phyloP scores from a whole-genome alignment of 64 coral and sea anemone species.

The Actinia equina region DNA sequence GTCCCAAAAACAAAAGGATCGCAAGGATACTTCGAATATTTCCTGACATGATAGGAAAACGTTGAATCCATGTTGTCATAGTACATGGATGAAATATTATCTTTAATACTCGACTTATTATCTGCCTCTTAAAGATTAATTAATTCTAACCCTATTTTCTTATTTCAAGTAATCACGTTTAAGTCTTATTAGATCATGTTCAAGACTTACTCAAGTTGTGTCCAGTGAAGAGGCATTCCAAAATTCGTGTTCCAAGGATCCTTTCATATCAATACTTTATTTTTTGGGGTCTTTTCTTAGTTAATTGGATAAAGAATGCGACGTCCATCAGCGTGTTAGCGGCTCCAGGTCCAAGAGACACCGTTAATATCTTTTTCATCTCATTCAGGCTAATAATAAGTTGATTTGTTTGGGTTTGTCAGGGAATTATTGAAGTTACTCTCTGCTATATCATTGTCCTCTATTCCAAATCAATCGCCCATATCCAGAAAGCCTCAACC shows the following conservation, averaged over 20 bases:
- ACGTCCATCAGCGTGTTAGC: background rate
- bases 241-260: background rate
- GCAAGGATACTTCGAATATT: conserved; percentile 1
- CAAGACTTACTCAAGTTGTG: background rate
- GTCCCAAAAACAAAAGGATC: background rate
- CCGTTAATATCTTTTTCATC: conserved; percentile 70
- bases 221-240: background rate
- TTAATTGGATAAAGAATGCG: conserved; percentile 5
- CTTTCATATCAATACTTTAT: background rate
- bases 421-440: conserved; percentile 46
- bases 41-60: background rate
- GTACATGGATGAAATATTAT: background rate
- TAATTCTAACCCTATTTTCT: conserved; percentile 7
- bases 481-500: conserved; percentile 7
- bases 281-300: background rate
- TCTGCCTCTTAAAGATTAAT: background rate
- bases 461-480: conserved; percentile 12
- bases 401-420: conserved; percentile 47
- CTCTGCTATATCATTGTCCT: conserved; percentile 33
- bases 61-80: background rate
- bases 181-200: background rate
- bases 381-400: conserved; percentile 66
- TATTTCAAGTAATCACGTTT: background rate
- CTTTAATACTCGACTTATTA: background rate
- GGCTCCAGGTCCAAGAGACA: conserved; percentile 4